These are phyloP conservation scores for Pseudachorutes palmiensis DNA, from an alignment of 1,140 invertebrate genomes.

Conservation along the genomic window DNA sequence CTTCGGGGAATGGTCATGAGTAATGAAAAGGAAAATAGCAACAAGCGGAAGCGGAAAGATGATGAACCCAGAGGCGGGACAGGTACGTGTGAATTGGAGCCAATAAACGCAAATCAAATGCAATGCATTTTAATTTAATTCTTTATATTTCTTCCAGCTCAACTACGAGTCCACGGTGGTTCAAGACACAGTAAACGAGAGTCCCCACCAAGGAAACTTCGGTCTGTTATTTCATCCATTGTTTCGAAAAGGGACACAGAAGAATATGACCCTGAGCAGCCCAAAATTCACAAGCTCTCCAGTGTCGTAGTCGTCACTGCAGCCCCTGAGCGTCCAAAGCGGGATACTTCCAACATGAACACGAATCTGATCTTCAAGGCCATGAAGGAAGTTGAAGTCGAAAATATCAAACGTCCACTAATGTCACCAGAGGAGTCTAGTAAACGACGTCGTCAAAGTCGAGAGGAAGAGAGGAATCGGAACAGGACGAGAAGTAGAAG, in stretches of 20 bases:
- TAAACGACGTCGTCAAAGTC: background rate
- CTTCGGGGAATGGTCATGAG: background rate
- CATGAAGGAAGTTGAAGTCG: slow-evolving; percentile 4
- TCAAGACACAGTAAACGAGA: background rate
- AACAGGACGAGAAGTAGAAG: background rate
- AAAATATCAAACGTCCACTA: background rate
- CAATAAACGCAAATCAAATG: too few species aligned
- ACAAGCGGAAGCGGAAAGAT: background rate
- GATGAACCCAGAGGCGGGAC: too few species aligned
- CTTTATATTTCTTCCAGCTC: too few species aligned
- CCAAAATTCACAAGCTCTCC: background rate
- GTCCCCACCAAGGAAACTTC: background rate
- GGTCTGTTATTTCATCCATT: background rate
- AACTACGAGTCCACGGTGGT: too few species aligned
- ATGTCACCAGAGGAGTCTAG: background rate
- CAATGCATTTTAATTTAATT: too few species aligned
- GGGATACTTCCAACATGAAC: background rate
- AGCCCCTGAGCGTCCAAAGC: background rate
- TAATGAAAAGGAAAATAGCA: background rate
- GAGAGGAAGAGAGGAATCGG: background rate
- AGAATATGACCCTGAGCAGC: background rate
- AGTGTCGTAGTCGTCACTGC: background rate
- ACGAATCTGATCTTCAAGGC: background rate
- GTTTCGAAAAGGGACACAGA: background rate
- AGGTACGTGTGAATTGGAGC: too few species aligned